Evolutionary conservation across 2,797 vertebrate species (phyloP).

Genomic region (Ctenopoma kingsleyae): DNA sequence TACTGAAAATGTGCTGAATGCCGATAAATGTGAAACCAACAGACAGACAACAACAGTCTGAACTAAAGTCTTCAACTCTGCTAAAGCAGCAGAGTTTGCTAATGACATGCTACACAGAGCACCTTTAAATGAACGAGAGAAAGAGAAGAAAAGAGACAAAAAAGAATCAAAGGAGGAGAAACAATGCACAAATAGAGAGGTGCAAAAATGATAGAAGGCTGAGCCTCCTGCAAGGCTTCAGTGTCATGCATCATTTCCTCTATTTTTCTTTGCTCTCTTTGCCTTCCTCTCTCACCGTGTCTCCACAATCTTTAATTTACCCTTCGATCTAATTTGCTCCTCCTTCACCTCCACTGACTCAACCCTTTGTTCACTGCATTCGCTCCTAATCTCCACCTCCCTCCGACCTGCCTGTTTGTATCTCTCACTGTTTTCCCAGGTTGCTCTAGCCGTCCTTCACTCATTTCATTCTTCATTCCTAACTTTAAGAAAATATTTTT

Average conservation of each 20-base stretch:
- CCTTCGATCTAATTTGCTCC: constrained; percentile 55
- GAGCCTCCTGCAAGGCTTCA: constrained; percentile 34
- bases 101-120: constrained; percentile 33
- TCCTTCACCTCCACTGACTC: constrained; percentile 61
- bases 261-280: not conserved
- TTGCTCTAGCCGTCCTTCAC: not conserved
- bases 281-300: constrained; percentile 18
- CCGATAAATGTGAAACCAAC: not conserved
- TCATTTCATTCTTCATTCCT: constrained; percentile 20
- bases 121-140: constrained; percentile 20
- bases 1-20: not conserved
- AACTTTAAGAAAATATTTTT: constrained; percentile 1
- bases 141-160: not conserved
- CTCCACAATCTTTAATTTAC: constrained; percentile 58
- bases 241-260: constrained; percentile 59
- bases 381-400: constrained; percentile 41
- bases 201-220: constrained; percentile 37
- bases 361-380: constrained; percentile 46
- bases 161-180: constrained; percentile 9
- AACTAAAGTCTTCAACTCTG: too few relatives aligned
- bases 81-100: constrained; percentile 15
- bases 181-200: constrained; percentile 19
- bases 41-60: not conserved
- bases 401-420: constrained; percentile 27
- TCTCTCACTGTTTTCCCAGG: constrained; percentile 25